Evolutionary conservation across 2,113 vertebrate genomes (phyloP), one percentile per base, ranked within the genome.

Genomic region (Zosterops hypoxanthus): DNA sequence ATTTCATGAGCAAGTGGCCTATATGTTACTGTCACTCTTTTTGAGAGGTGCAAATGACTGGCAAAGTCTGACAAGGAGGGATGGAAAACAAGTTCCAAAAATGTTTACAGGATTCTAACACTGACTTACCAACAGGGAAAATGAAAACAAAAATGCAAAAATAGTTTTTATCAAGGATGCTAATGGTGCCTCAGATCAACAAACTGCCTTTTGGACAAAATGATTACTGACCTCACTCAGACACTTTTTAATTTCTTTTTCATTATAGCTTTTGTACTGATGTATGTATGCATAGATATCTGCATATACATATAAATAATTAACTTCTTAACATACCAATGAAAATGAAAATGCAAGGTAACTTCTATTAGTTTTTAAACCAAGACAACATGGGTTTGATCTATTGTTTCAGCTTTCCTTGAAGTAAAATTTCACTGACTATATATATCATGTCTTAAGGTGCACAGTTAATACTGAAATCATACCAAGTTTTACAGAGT

Each of bases 181-280:
- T 86, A 86, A 41, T 61, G 34, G 71, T 28, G 12, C 61, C 86
- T 95, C 70, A 83, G 81, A 86, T 47, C 12, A 29, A 94, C 57
- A 97, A 97, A 90, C 36, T 60, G 25, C 28, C 59, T 88, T 95
- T 96, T 88, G 87, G 96, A 92, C 29, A 89, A 88, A 94, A 91
- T 70, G 14, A 34, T 65, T 92, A 55, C 55, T 57, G 68, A 91
- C 7, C 5, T 66, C 29, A 80, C 73, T 31, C 5, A 12, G 41
- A 23, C 44, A 41, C 42, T 68, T 33, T 75, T 77, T 34, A 34
- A 85, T 49, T 91, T 73, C 20, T 46, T 79, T 79, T 55, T 33
- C 41, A 59, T 87, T 83, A 55, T 3, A 82, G 47, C 16, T 55
- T 92, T 66, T 72, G 12, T 75, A 73, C 59, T 20, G 34, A 71